These are phyloP conservation scores for Heteromurus nitidus DNA, from an alignment of 2,888 invertebrate genomes.

Conservation along the genomic window DNA sequence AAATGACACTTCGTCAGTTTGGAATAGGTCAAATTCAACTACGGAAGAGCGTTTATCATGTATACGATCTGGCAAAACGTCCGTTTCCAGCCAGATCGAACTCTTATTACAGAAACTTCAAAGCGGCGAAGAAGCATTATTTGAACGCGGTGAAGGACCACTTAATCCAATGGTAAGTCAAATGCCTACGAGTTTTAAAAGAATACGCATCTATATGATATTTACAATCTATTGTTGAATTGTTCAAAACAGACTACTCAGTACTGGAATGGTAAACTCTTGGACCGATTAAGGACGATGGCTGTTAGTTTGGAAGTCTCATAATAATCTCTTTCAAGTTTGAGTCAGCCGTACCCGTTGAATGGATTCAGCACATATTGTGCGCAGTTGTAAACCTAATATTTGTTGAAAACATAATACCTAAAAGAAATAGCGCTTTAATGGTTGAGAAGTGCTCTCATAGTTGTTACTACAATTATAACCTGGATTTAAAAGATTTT, in stretches of 20 bases:
- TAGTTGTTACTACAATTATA: no score
- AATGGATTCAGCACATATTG: no score
- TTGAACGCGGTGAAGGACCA: not conserved
- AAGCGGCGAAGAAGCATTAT: slow-evolving; percentile 49
- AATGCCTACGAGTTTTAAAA: not conserved
- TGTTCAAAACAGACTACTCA: slow-evolving; percentile 26
- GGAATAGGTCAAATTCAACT: slow-evolving; percentile 23
- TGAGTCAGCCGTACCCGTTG: no score
- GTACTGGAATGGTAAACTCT: slow-evolving; percentile 61
- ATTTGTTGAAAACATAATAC: no score
- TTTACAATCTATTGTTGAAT: not conserved
- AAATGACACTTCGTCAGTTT: not conserved
- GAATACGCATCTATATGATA: not conserved
- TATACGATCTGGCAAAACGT: slow-evolving; percentile 40
- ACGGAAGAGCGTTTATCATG: slow-evolving; percentile 26
- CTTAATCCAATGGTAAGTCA: slow-evolving; percentile 35
- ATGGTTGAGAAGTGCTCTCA: no score
- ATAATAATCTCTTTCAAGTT: no score
- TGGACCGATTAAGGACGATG: slow-evolving; percentile 69
- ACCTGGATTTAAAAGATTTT: no score
- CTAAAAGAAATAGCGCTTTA: no score
- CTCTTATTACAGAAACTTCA: slow-evolving; percentile 49
- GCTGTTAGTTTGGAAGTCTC: slow-evolving; percentile 65
- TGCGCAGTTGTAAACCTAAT: no score
- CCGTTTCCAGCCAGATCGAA: slow-evolving; percentile 49